Base-by-base conservation (phyloP, 2,113 vertebrate species). In the Prinia subflava region DNA sequence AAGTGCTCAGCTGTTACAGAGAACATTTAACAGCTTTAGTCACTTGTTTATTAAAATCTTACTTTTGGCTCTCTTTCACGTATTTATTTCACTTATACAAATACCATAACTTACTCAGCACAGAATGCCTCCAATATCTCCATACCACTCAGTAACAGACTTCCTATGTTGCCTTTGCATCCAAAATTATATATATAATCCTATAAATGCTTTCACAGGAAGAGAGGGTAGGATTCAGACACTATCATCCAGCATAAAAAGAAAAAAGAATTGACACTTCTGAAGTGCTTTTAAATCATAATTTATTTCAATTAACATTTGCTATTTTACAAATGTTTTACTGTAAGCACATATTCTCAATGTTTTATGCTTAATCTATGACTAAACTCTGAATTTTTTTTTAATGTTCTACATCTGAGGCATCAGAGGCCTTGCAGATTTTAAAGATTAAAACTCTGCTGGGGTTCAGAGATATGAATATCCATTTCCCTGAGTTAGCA, bases 271-370 rank as follows among this genome's bases (percentile, higher is more conserved):
- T 30, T 69, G 27, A 80, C 22, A 55, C 14, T 62, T 83, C 59
- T 83, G 57, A 89, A 87, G 35, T 76, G 46, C 46, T 83, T 85
- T 87, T 87, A 76, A 94, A 89, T 92, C 79, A 73, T 42, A 79
- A 92, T 69, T 92, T 73, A 87, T 89, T 95, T 91, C 82, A 89
- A 92, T 96, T 95, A 95, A 83, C 55, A 91, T 88, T 77, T 88
- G 27, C 60, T 92, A 77, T 67, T 96, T 90, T 71, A 75, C 53
- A 91, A 74, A 83, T 82, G 52, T 87, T 92, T 83, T 88, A 90
- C 68, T 86, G 67, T 83, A 94, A 94, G 90, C 71, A 83, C 42
- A 88, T 83, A 94, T 80, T 88, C 75, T 79, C 78, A 94, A 62
- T 76, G 30, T 67, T 76, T 42, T 87, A 10, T 41, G 75, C 73